Base-by-base conservation (phyloP, 1,140 invertebrate genomes). In the Ylistrum balloti region DNA sequence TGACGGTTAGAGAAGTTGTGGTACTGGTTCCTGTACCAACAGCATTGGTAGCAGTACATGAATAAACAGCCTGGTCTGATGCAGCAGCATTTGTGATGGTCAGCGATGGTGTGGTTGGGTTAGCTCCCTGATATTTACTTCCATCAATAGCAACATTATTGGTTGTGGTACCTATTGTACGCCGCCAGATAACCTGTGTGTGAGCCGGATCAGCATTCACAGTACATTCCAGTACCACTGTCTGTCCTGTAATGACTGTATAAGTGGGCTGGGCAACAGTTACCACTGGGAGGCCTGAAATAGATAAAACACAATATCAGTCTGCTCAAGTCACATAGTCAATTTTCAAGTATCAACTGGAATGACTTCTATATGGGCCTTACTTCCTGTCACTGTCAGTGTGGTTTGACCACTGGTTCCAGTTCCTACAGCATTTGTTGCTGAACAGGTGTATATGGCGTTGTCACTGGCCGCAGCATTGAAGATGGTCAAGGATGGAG, bases 21-120 rank as follows among this genome's bases (percentile, higher is more conserved):
- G 74, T 48, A 85, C 88, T 89, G 45, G 38, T 87, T 33, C 90
- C 90, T 85, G 91, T 89, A 33, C 91, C 91, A 22, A 91, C 45
- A 74, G 38, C 86, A 48, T 91, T 91, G 33, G 87, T 90, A 38
- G 91, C 91, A 22, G 74, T 86, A 88, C 91, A 91, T 17, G 86
- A 56, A 33, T 91, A 91, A n/a, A 86, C 88, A 20, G 88, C 91
- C 33, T 89, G 86, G 41, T 91, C 91, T 33, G 11, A 56, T 22
- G n/a, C 86, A 74, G 48, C 45, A 41, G 91, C 45, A 32, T 33
- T 56, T 32, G 45, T 90, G 35, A 91, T 88, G 20, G 91, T 91
- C 20, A 91, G 56, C 13, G 38, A 48, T 20, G 91, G 89, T 33
- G 38, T 90, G 32, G 13, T 48, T 33, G 88, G 74, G 9, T 86